A percentile compares a stretch with the other conserved stretches of the same genome.
Conservation (phyloP, 1,140 invertebrate genomes). For the Drosophila nigrodunni region DNA sequence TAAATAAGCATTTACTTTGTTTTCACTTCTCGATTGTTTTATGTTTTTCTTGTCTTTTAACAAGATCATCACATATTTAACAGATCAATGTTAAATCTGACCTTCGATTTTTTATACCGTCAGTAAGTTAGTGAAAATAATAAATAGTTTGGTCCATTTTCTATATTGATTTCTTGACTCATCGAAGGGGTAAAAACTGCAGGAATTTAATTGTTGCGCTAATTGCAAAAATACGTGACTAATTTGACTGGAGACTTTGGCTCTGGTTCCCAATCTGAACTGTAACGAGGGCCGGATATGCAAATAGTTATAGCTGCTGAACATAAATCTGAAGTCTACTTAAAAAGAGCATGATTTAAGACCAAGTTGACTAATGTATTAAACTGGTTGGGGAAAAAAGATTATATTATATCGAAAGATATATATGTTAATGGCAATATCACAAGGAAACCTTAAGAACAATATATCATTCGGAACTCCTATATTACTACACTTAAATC, state of each 20-base stretch:
- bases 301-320: slow-evolving; percentile 29
- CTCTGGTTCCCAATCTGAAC: slow-evolving; percentile 15
- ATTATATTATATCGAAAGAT: not conserved
- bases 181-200: slow-evolving; percentile 20
- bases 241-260: slow-evolving; percentile 53
- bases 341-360: not conserved
- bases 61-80: slow-evolving; percentile 46
- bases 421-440: no score
- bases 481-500: no score
- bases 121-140: not conserved
- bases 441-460: no score
- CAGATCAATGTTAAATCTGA: slow-evolving; percentile 30
- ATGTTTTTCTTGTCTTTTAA: slow-evolving; percentile 24
- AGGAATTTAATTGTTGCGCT: slow-evolving; percentile 52
- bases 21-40: slow-evolving; percentile 5
- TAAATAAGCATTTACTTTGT: slow-evolving; percentile 42
- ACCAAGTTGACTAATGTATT: slow-evolving; percentile 4
- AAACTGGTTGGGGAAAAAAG: no score
- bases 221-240: slow-evolving; percentile 79
- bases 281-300: slow-evolving; percentile 58
- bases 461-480: no score
- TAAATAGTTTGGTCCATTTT: not conserved
- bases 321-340: slow-evolving; percentile 54
- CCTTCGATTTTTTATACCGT: not conserved
- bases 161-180: slow-evolving; percentile 52